Evolutionary conservation across 1,140 invertebrate species (phyloP).

Genomic region (Ooceraea biroi): DNA sequence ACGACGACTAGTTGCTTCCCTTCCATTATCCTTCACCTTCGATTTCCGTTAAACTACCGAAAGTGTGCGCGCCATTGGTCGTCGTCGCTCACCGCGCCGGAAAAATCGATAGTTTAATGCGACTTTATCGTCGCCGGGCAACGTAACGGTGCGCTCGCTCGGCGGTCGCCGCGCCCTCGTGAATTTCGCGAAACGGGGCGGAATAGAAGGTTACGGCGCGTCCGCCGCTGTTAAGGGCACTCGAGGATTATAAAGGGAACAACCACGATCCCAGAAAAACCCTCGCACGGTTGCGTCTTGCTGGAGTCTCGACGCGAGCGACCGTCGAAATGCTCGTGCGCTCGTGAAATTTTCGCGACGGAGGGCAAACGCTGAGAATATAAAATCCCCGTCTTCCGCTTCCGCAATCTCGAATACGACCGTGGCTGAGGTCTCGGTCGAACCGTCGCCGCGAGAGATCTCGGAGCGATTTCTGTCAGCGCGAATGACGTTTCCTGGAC

Average conservation of each 20-base stretch:
- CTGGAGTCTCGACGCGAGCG: not conserved
- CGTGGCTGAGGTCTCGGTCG: too few species aligned
- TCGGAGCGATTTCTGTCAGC: too few species aligned
- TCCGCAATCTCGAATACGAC: too few species aligned
- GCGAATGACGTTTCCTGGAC: too few species aligned
- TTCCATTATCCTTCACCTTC: conserved; percentile 62
- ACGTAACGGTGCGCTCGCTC: not conserved
- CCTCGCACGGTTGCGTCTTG: conserved; percentile 31
- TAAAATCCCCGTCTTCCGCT: not conserved
- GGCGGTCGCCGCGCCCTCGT: not conserved
- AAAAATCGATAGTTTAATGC: conserved; percentile 60
- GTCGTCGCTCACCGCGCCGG: conserved; percentile 6
- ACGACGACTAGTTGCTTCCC: conserved; percentile 69
- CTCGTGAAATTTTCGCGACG: conserved; percentile 19
- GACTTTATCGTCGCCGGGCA: conserved; percentile 48
- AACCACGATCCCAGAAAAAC: not conserved
- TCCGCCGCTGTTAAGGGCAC: conserved; percentile 3
- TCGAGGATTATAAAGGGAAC: conserved; percentile 42
- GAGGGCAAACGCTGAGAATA: not conserved
- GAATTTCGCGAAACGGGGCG: conserved; percentile 43
- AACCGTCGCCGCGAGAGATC: too few species aligned
- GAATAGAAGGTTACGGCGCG: conserved; percentile 10
- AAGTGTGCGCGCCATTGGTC: conserved; percentile 41
- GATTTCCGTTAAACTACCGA: conserved; percentile 49
- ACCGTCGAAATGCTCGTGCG: not conserved